Percentiles rank a stretch among this genome's conserved stretches.
Evolutionary conservation across 2,113 vertebrate species (phyloP).

Genomic region (Psilopogon haemacephalus): DNA sequence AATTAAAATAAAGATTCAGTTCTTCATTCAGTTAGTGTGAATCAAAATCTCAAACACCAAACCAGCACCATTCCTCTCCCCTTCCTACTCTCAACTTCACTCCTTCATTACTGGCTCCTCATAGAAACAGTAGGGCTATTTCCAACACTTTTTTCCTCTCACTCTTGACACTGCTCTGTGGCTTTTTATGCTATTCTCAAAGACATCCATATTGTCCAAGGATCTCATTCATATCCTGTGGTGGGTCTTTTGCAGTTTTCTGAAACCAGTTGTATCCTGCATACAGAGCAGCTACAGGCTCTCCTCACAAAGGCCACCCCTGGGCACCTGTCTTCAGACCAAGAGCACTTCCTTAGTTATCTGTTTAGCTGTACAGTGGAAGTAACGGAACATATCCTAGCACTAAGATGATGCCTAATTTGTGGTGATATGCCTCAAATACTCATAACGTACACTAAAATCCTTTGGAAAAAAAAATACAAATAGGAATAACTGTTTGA

Average conservation of each 20-base stretch:
- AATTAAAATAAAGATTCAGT: not conserved
- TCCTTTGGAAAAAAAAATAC: not conserved
- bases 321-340: not conserved
- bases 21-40: not conserved
- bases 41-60: not conserved
- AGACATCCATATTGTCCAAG: rapidly evolving
- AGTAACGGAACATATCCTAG: not conserved
- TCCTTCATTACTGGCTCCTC: not conserved
- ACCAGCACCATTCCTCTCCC: not conserved
- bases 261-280: rapidly evolving
- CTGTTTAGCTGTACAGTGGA: not conserved
- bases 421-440: not conserved
- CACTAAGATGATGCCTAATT: not conserved
- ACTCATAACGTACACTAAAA: not conserved
- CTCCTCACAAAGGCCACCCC: not conserved
- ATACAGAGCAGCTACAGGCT: no score
- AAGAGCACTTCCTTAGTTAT: not conserved
- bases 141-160: not conserved
- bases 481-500: not conserved
- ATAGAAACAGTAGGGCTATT: not conserved
- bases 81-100: not conserved
- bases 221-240: rapidly evolving
- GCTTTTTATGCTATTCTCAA: rapidly evolving
- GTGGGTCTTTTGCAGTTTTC: rapidly evolving
- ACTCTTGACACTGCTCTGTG: not conserved